These are phyloP conservation scores for Jaculus jaculus DNA, from an alignment of 2,113 vertebrate species.

Conservation along the genomic window DNA sequence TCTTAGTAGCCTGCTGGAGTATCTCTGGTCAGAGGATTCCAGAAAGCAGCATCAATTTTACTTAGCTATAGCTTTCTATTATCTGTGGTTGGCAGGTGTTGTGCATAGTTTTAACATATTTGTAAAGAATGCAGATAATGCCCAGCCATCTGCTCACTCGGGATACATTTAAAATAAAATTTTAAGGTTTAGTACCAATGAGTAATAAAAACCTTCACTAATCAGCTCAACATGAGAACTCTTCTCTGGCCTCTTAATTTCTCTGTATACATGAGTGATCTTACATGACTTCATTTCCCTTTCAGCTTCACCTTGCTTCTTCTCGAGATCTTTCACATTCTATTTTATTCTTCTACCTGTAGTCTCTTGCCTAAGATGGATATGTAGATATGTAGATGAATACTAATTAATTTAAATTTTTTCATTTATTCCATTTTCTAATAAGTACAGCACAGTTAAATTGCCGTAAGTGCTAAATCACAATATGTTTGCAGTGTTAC, in stretches of 20 bases:
- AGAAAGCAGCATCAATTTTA: background rate
- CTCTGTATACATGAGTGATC: background rate
- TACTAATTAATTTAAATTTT: conserved; percentile 22
- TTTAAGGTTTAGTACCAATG: background rate
- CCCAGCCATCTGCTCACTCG: background rate
- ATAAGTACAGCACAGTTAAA: background rate
- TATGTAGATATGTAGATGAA: background rate
- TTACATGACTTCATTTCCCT: background rate
- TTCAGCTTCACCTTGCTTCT: background rate
- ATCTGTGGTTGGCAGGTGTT: background rate
- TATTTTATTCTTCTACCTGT: background rate
- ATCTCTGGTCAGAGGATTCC: background rate
- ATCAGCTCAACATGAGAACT: background rate
- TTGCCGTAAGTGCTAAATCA: background rate
- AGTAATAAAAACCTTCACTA: background rate
- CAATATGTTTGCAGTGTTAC: background rate
- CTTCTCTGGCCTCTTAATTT: background rate
- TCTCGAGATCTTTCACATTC: background rate
- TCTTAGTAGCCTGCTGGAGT: background rate
- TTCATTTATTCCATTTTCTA: background rate
- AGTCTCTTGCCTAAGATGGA: background rate
- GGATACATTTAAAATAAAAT: background rate
- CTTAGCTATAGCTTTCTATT: background rate
- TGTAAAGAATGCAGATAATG: background rate
- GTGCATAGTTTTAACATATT: background rate